These are phyloP conservation scores for Oryzias dopingdopingensis DNA, from an alignment of 2,797 vertebrate species.

Conservation along the genomic window DNA sequence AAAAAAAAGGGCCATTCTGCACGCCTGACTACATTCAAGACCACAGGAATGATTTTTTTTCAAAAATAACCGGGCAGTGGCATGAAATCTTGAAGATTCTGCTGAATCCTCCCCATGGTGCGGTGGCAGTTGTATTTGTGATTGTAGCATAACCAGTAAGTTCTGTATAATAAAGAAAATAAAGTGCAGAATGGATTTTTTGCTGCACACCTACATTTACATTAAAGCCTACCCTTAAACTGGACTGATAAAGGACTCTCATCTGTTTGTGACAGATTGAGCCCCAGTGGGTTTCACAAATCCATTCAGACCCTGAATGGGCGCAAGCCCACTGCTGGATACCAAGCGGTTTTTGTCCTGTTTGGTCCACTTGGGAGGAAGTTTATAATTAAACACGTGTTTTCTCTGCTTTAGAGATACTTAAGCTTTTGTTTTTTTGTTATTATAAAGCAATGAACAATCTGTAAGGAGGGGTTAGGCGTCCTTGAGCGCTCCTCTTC, in stretches of 20 bases:
- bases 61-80: too few species aligned
- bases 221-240: slow-evolving; percentile 21
- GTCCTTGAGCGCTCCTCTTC: slow-evolving; percentile 72
- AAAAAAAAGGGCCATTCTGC: too few species aligned
- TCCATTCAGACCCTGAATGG: slow-evolving; percentile 41
- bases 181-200: too few species aligned
- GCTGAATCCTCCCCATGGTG: too few species aligned
- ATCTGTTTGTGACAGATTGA: slow-evolving; percentile 69
- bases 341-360: slow-evolving; percentile 20
- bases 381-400: slow-evolving; percentile 76
- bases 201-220: not conserved
- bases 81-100: too few species aligned
- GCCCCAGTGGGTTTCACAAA: slow-evolving; percentile 47
- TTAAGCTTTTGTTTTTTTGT: slow-evolving; percentile 64
- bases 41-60: too few species aligned
- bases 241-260: slow-evolving; percentile 36
- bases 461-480: slow-evolving; percentile 59
- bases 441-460: slow-evolving; percentile 62
- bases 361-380: slow-evolving; percentile 61
- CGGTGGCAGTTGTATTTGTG: too few species aligned
- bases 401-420: slow-evolving; percentile 56
- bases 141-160: too few species aligned
- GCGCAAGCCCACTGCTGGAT: too few species aligned
- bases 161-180: too few species aligned
- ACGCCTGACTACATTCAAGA: too few species aligned